phyloP scores from a whole-genome alignment of 2,797 vertebrate species.

The Acanthiza pusilla region DNA sequence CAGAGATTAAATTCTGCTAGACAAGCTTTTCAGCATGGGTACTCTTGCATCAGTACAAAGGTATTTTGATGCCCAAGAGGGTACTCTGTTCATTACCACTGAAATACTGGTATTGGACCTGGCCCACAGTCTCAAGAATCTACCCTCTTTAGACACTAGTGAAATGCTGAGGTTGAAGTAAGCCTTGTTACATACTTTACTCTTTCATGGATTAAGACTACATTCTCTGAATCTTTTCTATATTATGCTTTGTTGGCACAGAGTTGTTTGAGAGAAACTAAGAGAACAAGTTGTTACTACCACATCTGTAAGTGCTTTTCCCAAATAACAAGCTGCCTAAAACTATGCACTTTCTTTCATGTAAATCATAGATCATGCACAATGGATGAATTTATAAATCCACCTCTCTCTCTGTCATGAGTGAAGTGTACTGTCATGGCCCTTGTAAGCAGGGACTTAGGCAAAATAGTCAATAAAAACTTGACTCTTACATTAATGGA shows the following conservation, averaged over 20 bases:
- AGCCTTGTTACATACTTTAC: neutral
- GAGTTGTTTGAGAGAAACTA: neutral
- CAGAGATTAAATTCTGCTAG: neutral
- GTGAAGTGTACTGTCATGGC: neutral
- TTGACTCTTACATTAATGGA: neutral
- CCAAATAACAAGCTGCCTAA: neutral
- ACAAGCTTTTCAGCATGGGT: neutral
- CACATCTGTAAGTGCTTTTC: neutral
- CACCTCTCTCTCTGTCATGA: neutral
- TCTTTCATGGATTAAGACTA: neutral
- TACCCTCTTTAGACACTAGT: neutral
- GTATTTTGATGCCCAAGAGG: neutral
- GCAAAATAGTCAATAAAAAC: neutral
- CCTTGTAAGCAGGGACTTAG: neutral
- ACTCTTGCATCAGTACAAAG: neutral
- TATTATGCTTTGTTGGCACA: neutral
- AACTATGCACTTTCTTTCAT: neutral
- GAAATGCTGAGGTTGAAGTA: neutral
- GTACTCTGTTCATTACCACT: neutral
- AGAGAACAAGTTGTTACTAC: neutral
- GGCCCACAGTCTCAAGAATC: neutral
- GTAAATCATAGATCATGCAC: neutral
- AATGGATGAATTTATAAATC: neutral
- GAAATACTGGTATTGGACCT: neutral
- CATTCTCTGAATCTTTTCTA: neutral